Conservation (phyloP, 2,888 invertebrate genomes). For the Perizoma affinitatum region DNA sequence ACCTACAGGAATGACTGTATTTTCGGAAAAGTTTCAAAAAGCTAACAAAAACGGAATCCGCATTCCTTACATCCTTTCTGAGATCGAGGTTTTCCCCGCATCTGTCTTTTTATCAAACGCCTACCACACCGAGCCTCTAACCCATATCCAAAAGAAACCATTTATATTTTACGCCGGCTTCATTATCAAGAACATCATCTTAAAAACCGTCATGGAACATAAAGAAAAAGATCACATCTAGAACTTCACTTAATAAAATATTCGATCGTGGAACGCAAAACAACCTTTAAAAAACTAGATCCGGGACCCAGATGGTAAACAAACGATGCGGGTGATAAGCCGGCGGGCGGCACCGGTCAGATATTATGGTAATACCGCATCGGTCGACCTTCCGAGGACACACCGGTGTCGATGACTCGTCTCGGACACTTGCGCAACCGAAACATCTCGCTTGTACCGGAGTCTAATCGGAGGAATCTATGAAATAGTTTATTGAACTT, state of each 20-base stretch:
- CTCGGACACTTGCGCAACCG: slow-evolving; percentile 56
- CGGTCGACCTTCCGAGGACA: slow-evolving; percentile 67
- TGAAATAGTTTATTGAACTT: slow-evolving; percentile 29
- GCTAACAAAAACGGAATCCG: slow-evolving; percentile 22
- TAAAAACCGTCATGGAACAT: slow-evolving; percentile 14
- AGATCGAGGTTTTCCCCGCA: slow-evolving; percentile 26
- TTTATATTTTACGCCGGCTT: slow-evolving; percentile 17
- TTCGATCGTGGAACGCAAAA: slow-evolving; percentile 22
- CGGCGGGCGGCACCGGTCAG: slow-evolving; percentile 32
- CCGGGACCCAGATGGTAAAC: slow-evolving; percentile 52
- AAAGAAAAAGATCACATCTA: slow-evolving; percentile 20
- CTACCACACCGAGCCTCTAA: slow-evolving; percentile 25
- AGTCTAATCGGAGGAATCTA: slow-evolving; percentile 13
- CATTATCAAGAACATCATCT: slow-evolving; percentile 19
- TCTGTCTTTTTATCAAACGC: slow-evolving; percentile 17
- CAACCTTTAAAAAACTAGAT: slow-evolving; percentile 53
- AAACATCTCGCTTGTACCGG: slow-evolving; percentile 30
- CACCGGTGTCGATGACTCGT: slow-evolving; percentile 64
- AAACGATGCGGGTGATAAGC: slow-evolving; percentile 53
- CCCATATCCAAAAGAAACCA: slow-evolving; percentile 27
- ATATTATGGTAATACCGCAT: slow-evolving; percentile 46
- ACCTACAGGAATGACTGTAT: slow-evolving; percentile 5
- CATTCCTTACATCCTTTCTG: slow-evolving; percentile 23
- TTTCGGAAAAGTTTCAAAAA: slow-evolving; percentile 19
- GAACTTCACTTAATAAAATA: slow-evolving; percentile 22